Evolutionary conservation across 2,113 vertebrate species (phyloP).

Genomic region (crab-eating macaque (Macaca fascicularis)): T2T-MFA8v1.1 NC_088375.1:99331501-99332000

Average conservation of each 20-base stretch:
- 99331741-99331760: not conserved
- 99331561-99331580: not conserved
- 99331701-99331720: not conserved
- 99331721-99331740: not conserved
- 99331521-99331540: no score
- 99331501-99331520: no score
- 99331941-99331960: no score
- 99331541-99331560: no score
- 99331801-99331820: not conserved
- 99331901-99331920: no score
- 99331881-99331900: no score
- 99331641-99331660: not conserved
- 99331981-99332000: no score
- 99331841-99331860: not conserved
- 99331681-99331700: not conserved
- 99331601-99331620: not conserved
- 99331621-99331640: not conserved
- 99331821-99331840: not conserved
- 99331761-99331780: not conserved
- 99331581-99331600: not conserved
- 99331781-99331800: not conserved
- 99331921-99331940: no score
- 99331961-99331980: no score
- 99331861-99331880: not conserved
- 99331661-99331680: not conserved